A percentile compares a stretch with the other conserved stretches of the same genome.
Evolutionary conservation across 2,797 vertebrate genomes (phyloP).

Genomic region (Melanotaenia pygmaea): DNA sequence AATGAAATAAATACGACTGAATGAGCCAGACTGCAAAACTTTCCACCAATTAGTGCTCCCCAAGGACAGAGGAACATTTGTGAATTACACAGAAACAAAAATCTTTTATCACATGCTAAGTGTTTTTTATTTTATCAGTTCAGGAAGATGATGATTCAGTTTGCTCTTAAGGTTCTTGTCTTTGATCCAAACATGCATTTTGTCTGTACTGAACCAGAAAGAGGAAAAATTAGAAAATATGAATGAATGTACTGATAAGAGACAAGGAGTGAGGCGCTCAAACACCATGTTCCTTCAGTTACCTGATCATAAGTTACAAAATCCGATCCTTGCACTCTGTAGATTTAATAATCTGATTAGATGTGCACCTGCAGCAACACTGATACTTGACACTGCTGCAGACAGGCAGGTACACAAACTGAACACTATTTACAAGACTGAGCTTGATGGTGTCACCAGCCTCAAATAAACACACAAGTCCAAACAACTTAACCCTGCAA

Average conservation of each 20-base stretch:
- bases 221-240: background rate
- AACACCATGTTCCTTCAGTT: background rate
- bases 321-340: background rate
- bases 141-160: background rate
- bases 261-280: background rate
- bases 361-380: no score
- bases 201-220: background rate
- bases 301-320: background rate
- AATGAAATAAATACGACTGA: background rate
- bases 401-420: no score
- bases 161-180: background rate
- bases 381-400: no score
- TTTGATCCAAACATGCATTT: constrained; percentile 6
- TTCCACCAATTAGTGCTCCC: background rate
- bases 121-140: constrained; percentile 19
- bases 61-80: background rate
- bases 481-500: background rate
- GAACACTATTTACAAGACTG: no score
- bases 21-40: background rate
- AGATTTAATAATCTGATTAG: background rate
- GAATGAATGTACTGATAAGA: background rate
- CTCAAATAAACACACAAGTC: no score
- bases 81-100: background rate
- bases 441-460: no score
- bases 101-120: background rate